phyloP scores from a whole-genome alignment of 2,888 invertebrate genomes.

The Cantharis flavilabris region DNA sequence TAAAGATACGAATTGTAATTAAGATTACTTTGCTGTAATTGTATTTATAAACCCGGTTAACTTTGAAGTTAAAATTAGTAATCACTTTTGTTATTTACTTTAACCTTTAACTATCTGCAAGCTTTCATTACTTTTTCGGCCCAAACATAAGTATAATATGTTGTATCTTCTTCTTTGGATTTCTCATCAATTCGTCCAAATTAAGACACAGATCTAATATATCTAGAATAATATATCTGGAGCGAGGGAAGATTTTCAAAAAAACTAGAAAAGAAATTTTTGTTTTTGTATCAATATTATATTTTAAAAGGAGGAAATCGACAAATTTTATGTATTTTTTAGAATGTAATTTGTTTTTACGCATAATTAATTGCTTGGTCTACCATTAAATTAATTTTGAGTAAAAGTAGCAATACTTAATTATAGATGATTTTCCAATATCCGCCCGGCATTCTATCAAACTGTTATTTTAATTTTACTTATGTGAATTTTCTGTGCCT shows the following conservation, averaged over 20 bases:
- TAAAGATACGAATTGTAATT: constrained; percentile 39
- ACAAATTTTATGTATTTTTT: not conserved
- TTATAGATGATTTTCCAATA: constrained; percentile 28
- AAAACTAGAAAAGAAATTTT: not conserved
- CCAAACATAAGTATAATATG: not conserved
- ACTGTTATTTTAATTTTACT: constrained; percentile 17
- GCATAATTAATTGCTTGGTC: constrained; percentile 10
- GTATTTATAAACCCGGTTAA: not conserved
- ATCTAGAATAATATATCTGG: too few species aligned
- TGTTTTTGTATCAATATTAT: not conserved
- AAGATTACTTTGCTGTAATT: constrained; percentile 37
- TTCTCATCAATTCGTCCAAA: too few species aligned
- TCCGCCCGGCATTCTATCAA: constrained; percentile 21
- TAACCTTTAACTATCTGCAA: not conserved
- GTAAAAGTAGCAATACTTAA: constrained; percentile 10
- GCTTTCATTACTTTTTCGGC: not conserved
- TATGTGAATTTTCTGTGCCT: constrained; percentile 4
- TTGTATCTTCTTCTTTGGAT: too few species aligned
- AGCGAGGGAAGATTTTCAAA: too few species aligned
- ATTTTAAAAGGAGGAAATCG: not conserved
- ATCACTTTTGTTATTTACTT: not conserved
- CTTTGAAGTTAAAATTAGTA: not conserved
- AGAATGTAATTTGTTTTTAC: constrained; percentile 6
- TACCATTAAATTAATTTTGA: constrained; percentile 16
- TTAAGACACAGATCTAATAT: too few species aligned